Evolutionary conservation across 1,140 invertebrate genomes (phyloP).

Genomic region (Lucilia sericata): DNA sequence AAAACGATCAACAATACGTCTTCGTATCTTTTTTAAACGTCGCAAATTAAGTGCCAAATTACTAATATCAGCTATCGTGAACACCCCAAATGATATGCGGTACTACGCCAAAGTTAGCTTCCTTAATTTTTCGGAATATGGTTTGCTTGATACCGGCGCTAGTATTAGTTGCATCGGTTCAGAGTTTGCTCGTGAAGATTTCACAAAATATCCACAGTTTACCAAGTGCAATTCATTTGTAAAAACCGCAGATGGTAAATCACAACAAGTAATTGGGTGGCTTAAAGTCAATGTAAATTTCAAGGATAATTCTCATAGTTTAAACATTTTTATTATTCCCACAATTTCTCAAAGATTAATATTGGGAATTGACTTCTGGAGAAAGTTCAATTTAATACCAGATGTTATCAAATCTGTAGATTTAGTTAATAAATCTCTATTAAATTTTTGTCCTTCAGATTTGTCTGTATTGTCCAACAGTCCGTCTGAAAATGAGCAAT

Average conservation of each 20-base stretch:
- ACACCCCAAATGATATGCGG: no score
- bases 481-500: neutral
- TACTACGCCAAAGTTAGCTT: no score
- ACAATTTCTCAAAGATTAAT: conserved; percentile 21
- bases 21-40: neutral
- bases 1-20: neutral
- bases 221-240: conserved; percentile 14
- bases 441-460: neutral
- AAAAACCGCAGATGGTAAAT: conserved; percentile 35
- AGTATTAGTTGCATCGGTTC: no score
- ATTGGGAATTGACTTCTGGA: conserved; percentile 34
- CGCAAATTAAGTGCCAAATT: no score
- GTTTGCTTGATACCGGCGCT: no score
- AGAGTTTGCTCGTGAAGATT: neutral
- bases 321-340: conserved; percentile 2
- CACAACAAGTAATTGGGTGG: neutral
- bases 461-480: neutral
- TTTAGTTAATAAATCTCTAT: neutral
- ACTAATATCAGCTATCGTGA: no score
- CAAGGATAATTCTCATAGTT: neutral
- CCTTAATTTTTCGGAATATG: no score
- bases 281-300: neutral
- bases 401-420: conserved; percentile 10
- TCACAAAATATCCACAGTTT: neutral
- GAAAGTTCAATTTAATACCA: neutral